These are phyloP conservation scores for Gymnopithys bicolor DNA, from an alignment of 2,797 vertebrate species.

Conservation along the genomic window DNA sequence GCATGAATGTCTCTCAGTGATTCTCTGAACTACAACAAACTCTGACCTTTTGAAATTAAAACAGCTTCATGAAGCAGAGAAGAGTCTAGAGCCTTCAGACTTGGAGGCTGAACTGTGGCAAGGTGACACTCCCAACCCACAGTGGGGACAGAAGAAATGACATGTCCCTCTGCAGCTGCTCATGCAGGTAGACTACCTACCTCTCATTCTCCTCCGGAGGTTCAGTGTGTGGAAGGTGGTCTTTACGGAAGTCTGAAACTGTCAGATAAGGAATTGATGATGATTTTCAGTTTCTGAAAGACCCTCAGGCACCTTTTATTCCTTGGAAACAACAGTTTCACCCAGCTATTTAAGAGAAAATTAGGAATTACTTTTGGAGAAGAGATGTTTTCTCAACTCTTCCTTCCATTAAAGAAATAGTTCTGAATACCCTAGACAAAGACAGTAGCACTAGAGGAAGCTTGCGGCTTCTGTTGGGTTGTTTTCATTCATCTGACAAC, in stretches of 20 bases:
- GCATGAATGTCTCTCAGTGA: background rate
- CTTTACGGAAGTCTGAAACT: background rate
- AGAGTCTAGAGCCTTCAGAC: background rate
- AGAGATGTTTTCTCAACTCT: background rate
- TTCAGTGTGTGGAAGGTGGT: background rate
- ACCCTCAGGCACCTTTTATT: background rate
- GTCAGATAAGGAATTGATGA: background rate
- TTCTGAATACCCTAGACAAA: background rate
- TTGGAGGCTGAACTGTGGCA: background rate
- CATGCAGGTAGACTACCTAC: background rate
- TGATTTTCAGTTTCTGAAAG: background rate
- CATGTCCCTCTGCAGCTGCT: background rate
- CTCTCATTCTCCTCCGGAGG: fast-evolving
- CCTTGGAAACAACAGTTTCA: background rate
- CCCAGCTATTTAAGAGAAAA: background rate
- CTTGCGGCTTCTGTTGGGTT: background rate
- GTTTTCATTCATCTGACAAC: background rate
- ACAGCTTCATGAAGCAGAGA: background rate
- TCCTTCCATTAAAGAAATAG: background rate
- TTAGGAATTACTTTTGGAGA: background rate
- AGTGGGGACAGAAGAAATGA: background rate
- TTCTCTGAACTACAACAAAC: background rate
- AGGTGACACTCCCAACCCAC: background rate
- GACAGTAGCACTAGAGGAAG: background rate
- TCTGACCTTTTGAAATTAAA: background rate